Evolutionary conservation across 2,113 vertebrate species (phyloP), one percentile per base, ranked within the genome.

Genomic region (Hystrix cristata): DNA sequence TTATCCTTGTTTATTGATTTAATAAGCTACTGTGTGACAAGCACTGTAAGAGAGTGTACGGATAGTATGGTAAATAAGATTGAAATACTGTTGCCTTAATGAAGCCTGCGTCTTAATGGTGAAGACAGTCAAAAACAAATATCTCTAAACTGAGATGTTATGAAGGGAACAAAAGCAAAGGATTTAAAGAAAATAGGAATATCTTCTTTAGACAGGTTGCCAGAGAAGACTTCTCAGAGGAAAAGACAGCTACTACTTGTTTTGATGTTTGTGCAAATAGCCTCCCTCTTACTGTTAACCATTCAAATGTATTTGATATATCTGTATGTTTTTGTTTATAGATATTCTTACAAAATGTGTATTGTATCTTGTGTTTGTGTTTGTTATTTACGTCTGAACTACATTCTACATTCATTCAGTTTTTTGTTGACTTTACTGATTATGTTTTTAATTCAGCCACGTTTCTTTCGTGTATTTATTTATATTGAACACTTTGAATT

Each of bases 131-230:
- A 94, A 12, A 87, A 72, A 82, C n/a, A 55, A 48, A 19, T 25
- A 87, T 79, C 13, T 51, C 4, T 57, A 67, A 76, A 79, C 15
- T 48, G 46, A 91, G 59, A 60, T 78, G 25, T 81, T 94, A 53
- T 15, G 4, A 89, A 84, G 14, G 51, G 53, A 96, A 96, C 60
- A 74, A 60, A 90, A 79, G 55, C 15, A 93, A 72, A 34, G 15
- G 19, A 82, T 91, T 90, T 51, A 83, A 93, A 93, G 60, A 82
- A 95, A 84, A 74, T 57, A 76, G n/a, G 46, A 92, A 85, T 78
- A 59, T 60, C 55, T 87, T 84, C 59, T 46, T 88, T 78, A 59
- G 59, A 27, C 60, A 67, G 11, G 46, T 79, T 23, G 51, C 59
- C 59, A 89, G 23, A 82, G 43, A 89, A 72, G 23, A 59, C 25